Evolutionary conservation across 1,140 invertebrate genomes (phyloP), one percentile per base, ranked within the genome.

Genomic region (Elysia chlorotica): DNA sequence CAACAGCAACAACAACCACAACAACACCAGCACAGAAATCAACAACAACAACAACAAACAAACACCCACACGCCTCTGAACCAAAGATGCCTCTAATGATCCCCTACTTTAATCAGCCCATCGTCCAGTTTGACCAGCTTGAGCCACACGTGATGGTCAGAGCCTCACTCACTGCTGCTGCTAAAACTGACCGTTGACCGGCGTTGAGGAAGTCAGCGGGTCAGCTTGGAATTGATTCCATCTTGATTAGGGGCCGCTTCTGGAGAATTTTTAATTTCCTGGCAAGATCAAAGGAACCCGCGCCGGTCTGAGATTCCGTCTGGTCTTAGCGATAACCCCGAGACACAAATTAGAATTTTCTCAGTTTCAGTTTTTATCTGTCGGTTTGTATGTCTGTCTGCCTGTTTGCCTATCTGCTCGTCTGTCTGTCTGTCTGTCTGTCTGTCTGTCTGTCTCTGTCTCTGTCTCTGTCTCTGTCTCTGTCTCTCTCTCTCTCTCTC

Each of bases 401-500:
- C 37, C 33, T 48, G 23, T 37, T n/a, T 31, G 35, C 48, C 38
- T 21, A 48, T 38, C 25, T 28, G n/a, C 14, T 17, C 21, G 25
- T 38, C 65, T 41, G 10, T 37, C 37, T 67, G 5, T 67, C 65
- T 5, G 5, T 67, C 33, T 67, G 21, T 67, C 33, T 38, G 4
- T 67, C 65, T 67, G 4, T 67, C 37, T 67, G 4, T 67, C 37
- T 67, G 4, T 67, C 37, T 67, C 65, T 67, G 35, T 67, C 19
- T 67, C 65, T 67, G 35, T 67, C 65, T 35, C 36, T 23, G 14
- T 30, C 62, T 30, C 17, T 25, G 10, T 30, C 17, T 59, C 56
- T 30, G 6, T 59, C 56, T 59, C 10, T 59, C 56, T 30, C 17
- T 59, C 56, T 30, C 17, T 59, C 56, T 25, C 17, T 59, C 56